Evolutionary conservation across 2,113 vertebrate species (phyloP).

Genomic region (Brachyhypopomus occidentalis): DNA sequence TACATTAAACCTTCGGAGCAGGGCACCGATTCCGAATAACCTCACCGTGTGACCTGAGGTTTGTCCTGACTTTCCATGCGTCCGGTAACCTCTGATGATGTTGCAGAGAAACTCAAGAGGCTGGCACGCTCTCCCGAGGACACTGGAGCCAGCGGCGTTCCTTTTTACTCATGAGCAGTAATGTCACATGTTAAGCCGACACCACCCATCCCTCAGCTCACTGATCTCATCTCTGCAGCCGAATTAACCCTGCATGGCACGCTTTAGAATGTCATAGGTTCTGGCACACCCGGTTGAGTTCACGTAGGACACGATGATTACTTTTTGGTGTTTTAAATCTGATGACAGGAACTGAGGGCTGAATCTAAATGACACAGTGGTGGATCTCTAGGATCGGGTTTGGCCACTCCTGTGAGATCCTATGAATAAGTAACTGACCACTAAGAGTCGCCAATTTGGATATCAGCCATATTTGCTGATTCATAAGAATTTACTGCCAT

Average conservation of each 20-base stretch:
- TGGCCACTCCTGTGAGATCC: not conserved
- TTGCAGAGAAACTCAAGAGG: conserved; percentile 55
- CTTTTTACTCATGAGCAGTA: conserved; percentile 58
- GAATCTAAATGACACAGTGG: not conserved
- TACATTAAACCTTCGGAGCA: not conserved
- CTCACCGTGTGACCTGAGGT: conserved; percentile 4
- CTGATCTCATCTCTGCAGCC: not conserved
- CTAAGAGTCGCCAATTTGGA: not conserved
- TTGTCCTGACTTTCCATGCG: conserved; percentile 19
- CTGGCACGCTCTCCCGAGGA: conserved; percentile 48
- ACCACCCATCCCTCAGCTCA: conserved; percentile 54
- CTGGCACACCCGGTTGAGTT: not conserved
- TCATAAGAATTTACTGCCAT: conserved; percentile 23
- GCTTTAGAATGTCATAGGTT: not conserved
- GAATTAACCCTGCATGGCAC: not conserved
- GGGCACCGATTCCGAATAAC: not conserved
- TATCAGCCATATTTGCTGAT: not conserved
- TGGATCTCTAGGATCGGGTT: not conserved
- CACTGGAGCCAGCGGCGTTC: conserved; percentile 60
- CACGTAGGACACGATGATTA: not conserved
- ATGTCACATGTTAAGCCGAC: conserved; percentile 68
- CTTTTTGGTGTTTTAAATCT: not conserved
- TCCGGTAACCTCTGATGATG: conserved; percentile 24
- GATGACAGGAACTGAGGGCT: not conserved
- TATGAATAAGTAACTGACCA: not conserved